Conservation (phyloP, 2,797 vertebrate species). For the Ambastaia sidthimunki region DNA sequence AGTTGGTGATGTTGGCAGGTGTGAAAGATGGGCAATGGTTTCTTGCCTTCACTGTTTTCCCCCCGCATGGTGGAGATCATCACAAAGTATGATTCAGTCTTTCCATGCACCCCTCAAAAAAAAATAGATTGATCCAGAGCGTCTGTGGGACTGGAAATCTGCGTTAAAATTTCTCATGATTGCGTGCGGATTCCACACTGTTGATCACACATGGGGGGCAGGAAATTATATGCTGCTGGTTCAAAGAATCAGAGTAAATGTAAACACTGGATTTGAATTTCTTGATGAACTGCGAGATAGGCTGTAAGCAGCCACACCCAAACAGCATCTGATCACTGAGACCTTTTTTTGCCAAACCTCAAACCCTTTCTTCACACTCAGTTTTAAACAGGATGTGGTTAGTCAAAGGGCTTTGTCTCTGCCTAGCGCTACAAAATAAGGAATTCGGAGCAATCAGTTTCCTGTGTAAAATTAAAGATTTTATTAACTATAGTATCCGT, state of each 20-base stretch:
- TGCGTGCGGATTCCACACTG: not conserved
- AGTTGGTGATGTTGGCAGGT: constrained; percentile 33
- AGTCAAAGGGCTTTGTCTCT: constrained; percentile 40
- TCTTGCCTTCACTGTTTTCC: too few relatives aligned
- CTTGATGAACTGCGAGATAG: constrained; percentile 23
- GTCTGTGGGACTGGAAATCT: not conserved
- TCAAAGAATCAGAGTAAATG: constrained; percentile 4
- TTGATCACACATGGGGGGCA: not conserved
- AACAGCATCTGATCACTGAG: constrained; percentile 55
- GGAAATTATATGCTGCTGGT: not conserved
- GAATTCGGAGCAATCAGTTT: constrained; percentile 65
- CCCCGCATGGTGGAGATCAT: not conserved
- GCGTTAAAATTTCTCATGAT: not conserved
- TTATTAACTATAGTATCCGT: constrained; percentile 64
- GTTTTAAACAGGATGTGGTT: constrained; percentile 56
- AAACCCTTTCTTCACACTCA: constrained; percentile 41
- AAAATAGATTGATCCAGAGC: not conserved
- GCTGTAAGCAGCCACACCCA: constrained; percentile 40
- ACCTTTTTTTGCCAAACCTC: constrained; percentile 55
- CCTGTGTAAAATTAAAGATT: constrained; percentile 46
- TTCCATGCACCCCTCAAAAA: not conserved
- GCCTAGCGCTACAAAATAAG: constrained; percentile 42
- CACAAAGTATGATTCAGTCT: not conserved
- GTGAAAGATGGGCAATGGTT: constrained; percentile 25
- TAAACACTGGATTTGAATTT: constrained; percentile 32